Conservation (phyloP, 2,888 invertebrate genomes). For the Lepas anatifera region DNA sequence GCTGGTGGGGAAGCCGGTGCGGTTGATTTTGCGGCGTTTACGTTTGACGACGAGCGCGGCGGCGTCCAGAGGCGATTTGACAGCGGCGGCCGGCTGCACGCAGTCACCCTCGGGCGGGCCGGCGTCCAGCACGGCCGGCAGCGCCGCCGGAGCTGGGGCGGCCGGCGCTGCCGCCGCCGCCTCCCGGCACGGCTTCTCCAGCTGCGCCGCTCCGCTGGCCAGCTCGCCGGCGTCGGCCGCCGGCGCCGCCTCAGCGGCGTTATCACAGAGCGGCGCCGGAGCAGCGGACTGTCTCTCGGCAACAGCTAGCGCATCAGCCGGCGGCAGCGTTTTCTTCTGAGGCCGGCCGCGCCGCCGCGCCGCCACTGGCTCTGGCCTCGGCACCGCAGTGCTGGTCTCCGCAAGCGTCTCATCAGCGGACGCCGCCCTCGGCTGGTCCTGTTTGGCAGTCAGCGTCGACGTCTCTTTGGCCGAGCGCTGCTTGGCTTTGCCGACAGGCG, state of each 20-base stretch:
- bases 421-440: too few species aligned
- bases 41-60: slow-evolving; percentile 11
- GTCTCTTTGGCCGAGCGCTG: too few species aligned
- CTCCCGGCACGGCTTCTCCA: not conserved
- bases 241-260: too few species aligned
- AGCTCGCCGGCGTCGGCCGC: too few species aligned
- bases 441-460: too few species aligned
- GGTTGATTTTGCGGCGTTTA: slow-evolving; percentile 57
- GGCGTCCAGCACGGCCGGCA: not conserved
- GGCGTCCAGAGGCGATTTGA: not conserved
- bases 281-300: too few species aligned
- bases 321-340: not conserved
- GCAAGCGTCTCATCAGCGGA: too few species aligned
- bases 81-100: not conserved
- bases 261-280: too few species aligned
- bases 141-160: not conserved
- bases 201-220: too few species aligned
- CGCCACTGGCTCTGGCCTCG: too few species aligned
- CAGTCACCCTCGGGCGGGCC: not conserved
- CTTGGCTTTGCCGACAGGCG: too few species aligned
- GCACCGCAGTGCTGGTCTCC: too few species aligned
- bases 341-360: not conserved
- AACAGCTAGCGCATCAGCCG: not conserved
- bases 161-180: not conserved
- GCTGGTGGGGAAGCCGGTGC: slow-evolving; percentile 78